These are phyloP conservation scores for Cyprinodon variegatus DNA, from an alignment of 2,113 vertebrate genomes.

Conservation along the genomic window DNA sequence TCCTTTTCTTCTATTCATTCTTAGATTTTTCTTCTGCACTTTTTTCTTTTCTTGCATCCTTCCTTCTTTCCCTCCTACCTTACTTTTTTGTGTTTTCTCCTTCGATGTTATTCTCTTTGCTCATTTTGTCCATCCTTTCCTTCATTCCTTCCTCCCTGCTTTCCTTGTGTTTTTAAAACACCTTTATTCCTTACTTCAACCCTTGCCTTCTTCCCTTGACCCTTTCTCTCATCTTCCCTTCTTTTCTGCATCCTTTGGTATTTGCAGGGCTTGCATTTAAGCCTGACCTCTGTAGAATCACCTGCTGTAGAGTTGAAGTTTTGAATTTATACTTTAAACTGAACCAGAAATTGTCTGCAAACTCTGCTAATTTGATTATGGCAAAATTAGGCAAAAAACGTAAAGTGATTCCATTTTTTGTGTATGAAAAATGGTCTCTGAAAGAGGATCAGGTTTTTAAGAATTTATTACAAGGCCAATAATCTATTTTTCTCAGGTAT, in stretches of 20 bases:
- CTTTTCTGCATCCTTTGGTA: not conserved
- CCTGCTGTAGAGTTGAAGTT: not conserved
- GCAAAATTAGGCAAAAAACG: not conserved
- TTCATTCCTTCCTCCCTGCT: no score
- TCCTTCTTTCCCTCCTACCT: not conserved
- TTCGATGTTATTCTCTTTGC: no score
- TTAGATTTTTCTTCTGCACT: not conserved
- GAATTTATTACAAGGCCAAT: constrained; percentile 26
- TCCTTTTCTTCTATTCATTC: not conserved
- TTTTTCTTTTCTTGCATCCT: no score
- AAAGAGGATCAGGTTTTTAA: constrained; percentile 16
- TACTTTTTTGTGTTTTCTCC: not conserved
- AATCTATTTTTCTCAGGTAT: not conserved
- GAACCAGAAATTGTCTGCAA: not conserved
- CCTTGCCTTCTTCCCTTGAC: no score
- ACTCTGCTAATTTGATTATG: not conserved
- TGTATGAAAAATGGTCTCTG: constrained; percentile 26
- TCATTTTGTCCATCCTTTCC: no score
- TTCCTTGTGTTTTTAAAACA: no score
- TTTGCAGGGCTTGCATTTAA: not conserved
- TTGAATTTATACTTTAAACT: not conserved
- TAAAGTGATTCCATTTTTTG: constrained; percentile 13
- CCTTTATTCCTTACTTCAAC: no score
- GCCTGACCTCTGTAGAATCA: not conserved
- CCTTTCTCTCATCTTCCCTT: no score